Evolutionary conservation across 2,797 vertebrate species (phyloP).

Genomic region (Dipus sagitta): DNA sequence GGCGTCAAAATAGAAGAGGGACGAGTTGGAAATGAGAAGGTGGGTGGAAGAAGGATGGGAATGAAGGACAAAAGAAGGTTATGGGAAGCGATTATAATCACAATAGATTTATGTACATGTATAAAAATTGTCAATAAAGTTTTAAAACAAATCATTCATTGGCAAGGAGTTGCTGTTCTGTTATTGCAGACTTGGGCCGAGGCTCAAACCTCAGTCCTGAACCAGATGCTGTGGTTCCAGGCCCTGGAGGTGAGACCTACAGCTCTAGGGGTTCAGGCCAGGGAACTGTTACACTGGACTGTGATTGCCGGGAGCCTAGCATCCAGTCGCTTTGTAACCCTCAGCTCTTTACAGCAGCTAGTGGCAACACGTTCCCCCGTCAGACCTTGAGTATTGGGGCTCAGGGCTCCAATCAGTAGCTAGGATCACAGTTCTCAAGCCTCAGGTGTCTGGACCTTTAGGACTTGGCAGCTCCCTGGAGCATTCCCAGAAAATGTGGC

Average conservation of each 20-base stretch:
- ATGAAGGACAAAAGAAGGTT: too few relatives aligned
- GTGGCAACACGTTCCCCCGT: too few relatives aligned
- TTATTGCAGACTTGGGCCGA: neutral
- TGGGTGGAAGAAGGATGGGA: too few relatives aligned
- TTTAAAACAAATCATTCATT: too few relatives aligned
- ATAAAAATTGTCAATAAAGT: too few relatives aligned
- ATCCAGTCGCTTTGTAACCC: neutral
- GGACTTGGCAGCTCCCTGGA: neutral
- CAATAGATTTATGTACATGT: too few relatives aligned
- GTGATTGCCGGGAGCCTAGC: neutral
- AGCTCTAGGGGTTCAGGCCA: too few relatives aligned
- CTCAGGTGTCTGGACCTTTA: neutral
- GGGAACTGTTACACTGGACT: neutral
- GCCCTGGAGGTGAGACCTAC: neutral
- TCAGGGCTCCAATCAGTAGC: neutral
- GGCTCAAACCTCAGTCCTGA: neutral
- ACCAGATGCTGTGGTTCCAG: neutral
- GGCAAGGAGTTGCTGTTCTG: too few relatives aligned
- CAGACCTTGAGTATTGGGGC: too few relatives aligned
- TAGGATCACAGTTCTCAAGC: neutral
- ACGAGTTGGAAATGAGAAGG: too few relatives aligned
- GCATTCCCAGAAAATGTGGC: neutral
- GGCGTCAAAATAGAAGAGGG: too few relatives aligned
- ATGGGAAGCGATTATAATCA: too few relatives aligned
- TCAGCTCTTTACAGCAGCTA: neutral